Percentiles rank a stretch among this genome's conserved stretches.
These are phyloP conservation scores for Odontophorus gujanensis DNA, from an alignment of 2,113 vertebrate species.

Conservation along the genomic window DNA sequence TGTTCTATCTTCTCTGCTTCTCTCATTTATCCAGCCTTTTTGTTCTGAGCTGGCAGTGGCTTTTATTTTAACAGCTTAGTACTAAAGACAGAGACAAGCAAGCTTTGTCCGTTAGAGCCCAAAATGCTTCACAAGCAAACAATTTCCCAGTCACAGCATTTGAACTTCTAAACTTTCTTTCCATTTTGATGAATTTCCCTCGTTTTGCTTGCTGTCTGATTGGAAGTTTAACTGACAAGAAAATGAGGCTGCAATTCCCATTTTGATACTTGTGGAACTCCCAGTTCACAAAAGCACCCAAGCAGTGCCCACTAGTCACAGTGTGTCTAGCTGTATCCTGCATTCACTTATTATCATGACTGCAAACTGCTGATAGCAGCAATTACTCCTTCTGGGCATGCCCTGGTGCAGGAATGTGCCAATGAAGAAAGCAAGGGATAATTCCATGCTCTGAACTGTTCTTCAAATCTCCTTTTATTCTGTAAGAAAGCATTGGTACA, in stretches of 20 bases:
- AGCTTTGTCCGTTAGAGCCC: background rate
- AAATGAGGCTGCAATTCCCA: background rate
- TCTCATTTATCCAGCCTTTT: slow-evolving; percentile 24
- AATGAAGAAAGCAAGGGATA: slow-evolving; percentile 14
- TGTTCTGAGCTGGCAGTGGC: background rate
- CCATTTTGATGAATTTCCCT: background rate
- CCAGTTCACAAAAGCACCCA: background rate
- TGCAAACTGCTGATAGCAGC: slow-evolving; percentile 6
- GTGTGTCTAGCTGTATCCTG: background rate
- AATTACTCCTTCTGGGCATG: background rate
- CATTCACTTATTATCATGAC: background rate
- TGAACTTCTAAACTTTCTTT: background rate
- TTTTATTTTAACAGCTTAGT: background rate
- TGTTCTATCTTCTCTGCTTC: background rate
- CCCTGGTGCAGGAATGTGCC: background rate
- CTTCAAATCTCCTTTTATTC: background rate
- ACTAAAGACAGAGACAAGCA: background rate
- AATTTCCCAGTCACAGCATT: background rate
- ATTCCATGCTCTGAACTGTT: background rate
- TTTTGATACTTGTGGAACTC: background rate
- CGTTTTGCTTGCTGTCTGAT: background rate
- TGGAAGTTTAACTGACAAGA: background rate
- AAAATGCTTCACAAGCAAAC: background rate
- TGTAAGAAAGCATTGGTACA: background rate
- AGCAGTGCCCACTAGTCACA: background rate